These are phyloP conservation scores for Alouatta palliata DNA, from an alignment of 2,113 vertebrate genomes.

Conservation along the genomic window DNA sequence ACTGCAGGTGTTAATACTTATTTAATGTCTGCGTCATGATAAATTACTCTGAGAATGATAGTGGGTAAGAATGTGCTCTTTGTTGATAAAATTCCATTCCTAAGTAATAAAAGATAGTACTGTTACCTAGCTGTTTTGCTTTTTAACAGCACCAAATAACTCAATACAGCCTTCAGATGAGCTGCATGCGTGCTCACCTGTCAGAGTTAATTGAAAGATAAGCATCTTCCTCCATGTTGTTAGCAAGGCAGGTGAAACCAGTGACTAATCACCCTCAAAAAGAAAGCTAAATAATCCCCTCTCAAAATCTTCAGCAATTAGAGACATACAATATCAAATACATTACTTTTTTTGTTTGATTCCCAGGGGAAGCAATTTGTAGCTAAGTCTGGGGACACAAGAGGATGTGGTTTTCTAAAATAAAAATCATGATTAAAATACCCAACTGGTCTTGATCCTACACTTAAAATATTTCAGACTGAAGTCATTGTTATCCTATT, in stretches of 20 bases:
- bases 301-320: conserved; percentile 44
- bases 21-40: not conserved
- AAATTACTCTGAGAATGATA: not conserved
- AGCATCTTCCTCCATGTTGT: conserved; percentile 29
- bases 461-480: conserved; percentile 54
- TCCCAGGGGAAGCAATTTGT: conserved; percentile 46
- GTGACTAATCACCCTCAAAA: conserved; percentile 47
- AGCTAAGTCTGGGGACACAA: conserved; percentile 1
- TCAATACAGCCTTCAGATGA: not conserved
- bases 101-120: not conserved
- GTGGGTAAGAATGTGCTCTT: not conserved
- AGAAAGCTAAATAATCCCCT: conserved; percentile 43
- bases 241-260: conserved; percentile 53
- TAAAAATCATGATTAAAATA: not conserved
- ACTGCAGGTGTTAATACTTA: not conserved
- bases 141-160: not conserved
- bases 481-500: not conserved
- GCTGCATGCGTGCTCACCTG: not conserved
- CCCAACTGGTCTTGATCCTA: not conserved
- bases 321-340: conserved; percentile 48
- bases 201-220: conserved; percentile 68
- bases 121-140: not conserved
- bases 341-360: conserved; percentile 31
- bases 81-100: not conserved
- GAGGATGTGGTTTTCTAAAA: not conserved